A percentile compares a stretch with the other conserved stretches of the same genome.
Evolutionary conservation across 2,888 invertebrate genomes (phyloP).

Genomic region (Zelleria hepariella): DNA sequence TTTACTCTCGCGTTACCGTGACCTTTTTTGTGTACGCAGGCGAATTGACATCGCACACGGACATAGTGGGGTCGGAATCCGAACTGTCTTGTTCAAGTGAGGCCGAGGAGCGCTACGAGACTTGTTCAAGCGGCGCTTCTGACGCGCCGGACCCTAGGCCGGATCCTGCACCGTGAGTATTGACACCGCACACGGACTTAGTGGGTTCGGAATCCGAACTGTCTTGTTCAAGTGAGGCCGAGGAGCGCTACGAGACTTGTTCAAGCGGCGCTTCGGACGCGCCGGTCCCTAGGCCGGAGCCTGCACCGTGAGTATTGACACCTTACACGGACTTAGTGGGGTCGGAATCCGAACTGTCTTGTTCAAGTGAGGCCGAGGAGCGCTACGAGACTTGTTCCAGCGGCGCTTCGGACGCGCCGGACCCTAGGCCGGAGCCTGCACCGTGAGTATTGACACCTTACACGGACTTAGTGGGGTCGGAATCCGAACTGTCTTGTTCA

Average conservation of each 20-base stretch:
- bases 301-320: no score
- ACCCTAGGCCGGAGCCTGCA: constrained; percentile 18
- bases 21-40: not conserved
- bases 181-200: no score
- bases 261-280: no score
- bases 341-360: constrained; percentile 57
- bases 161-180: no score
- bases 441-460: constrained; percentile 4
- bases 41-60: not conserved
- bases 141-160: constrained; percentile 56
- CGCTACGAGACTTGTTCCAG: constrained; percentile 94
- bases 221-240: constrained; percentile 75
- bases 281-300: no score
- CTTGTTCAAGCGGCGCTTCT: constrained; percentile 88
- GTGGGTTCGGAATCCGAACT: constrained; percentile 47
- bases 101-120: constrained; percentile 90
- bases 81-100: constrained; percentile 70
- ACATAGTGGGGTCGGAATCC: constrained; percentile 37
- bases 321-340: no score
- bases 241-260: constrained; percentile 94
- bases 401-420: constrained; percentile 53
- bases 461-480: constrained; percentile 26
- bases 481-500: constrained; percentile 58
- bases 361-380: constrained; percentile 79
- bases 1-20: no score